Percentiles rank a stretch among this genome's conserved stretches.
Conservation (phyloP, 2,113 vertebrate genomes). For the Myrmecobius fasciatus region DNA sequence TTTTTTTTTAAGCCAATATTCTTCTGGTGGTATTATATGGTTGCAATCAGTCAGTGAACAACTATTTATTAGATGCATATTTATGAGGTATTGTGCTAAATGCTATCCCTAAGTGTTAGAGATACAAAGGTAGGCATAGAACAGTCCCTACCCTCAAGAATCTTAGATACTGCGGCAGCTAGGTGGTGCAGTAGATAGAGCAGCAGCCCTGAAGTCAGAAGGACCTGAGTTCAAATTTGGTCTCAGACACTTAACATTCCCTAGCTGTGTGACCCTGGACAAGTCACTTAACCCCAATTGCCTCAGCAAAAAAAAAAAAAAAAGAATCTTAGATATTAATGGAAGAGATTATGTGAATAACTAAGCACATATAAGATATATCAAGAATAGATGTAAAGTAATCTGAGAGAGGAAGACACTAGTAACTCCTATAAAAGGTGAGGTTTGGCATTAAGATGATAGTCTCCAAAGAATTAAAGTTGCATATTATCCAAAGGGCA, state of each 20-base stretch:
- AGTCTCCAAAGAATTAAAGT: not conserved
- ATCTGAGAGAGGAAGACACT: not conserved
- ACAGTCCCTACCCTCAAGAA: not conserved
- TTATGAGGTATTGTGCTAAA: not conserved
- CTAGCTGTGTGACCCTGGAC: no score
- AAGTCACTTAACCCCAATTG: no score
- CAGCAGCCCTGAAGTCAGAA: no score
- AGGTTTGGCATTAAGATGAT: not conserved
- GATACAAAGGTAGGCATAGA: not conserved
- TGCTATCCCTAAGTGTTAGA: not conserved
- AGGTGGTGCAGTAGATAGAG: no score
- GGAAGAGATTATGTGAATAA: not conserved
- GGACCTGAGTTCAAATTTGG: no score
- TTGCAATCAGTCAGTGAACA: not conserved
- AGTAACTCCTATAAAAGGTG: not conserved
- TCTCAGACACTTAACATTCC: no score
- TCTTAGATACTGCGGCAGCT: not conserved
- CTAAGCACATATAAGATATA: not conserved
- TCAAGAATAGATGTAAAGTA: not conserved
- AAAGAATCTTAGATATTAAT: not conserved
- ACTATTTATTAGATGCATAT: not conserved
- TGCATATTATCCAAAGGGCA: not conserved
- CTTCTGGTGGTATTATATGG: not conserved
- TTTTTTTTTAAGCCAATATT: not conserved
- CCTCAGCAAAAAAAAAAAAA: no score